phyloP scores from a whole-genome alignment of 2,888 invertebrate genomes.

The Melipona beecheii region DNA sequence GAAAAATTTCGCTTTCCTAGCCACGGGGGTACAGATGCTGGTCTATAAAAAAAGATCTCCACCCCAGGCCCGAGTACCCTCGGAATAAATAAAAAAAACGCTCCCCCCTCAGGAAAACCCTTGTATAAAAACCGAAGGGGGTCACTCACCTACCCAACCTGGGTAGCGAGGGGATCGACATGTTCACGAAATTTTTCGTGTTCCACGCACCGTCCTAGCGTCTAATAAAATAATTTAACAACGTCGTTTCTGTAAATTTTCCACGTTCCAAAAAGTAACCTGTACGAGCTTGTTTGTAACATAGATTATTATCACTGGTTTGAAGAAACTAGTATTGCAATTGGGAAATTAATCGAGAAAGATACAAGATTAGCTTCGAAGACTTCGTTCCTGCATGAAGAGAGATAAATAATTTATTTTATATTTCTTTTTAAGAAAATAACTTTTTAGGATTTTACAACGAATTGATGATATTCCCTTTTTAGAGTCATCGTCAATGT shows the following conservation, averaged over 20 bases:
- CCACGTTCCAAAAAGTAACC: background rate
- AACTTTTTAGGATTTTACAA: background rate
- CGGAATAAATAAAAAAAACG: constrained; percentile 70
- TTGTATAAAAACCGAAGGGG: constrained; percentile 83
- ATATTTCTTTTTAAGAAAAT: background rate
- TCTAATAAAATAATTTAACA: constrained; percentile 28
- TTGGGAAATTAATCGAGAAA: no score
- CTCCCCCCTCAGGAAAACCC: constrained; percentile 79
- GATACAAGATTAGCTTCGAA: background rate
- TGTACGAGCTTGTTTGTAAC: background rate
- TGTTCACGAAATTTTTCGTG: constrained; percentile 50
- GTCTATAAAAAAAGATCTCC: constrained; percentile 79
- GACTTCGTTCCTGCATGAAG: background rate
- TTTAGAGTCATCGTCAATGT: background rate
- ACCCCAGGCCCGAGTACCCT: constrained; percentile 80
- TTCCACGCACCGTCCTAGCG: constrained; percentile 1
- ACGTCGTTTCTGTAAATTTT: background rate
- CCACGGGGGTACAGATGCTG: constrained; percentile 82
- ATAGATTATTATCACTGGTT: background rate
- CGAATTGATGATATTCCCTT: background rate
- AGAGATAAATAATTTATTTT: background rate
- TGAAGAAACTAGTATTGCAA: no score
- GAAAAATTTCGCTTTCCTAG: constrained; percentile 81
- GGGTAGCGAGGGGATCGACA: constrained; percentile 72
- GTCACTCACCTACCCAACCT: constrained; percentile 78